Percentiles rank a stretch among this genome's conserved stretches.
Evolutionary conservation across 2,797 vertebrate species (phyloP).

Genomic region (Odontamblyopus rebecca): DNA sequence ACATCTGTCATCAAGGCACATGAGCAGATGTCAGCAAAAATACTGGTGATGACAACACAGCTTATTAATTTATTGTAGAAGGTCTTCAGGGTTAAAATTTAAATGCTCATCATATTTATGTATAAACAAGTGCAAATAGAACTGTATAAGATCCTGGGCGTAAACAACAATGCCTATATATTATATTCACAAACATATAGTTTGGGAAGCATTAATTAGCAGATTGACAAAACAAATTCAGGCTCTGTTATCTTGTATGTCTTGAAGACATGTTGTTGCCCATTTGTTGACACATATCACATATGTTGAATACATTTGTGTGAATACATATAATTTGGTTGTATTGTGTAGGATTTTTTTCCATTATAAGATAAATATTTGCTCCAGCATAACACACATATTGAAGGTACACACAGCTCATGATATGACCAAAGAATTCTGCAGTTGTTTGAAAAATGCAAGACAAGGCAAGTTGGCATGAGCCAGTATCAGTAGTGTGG

Average conservation of each 20-base stretch:
- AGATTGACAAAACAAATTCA: no score
- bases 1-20: neutral
- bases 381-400: neutral
- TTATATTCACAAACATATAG: no score
- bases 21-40: neutral
- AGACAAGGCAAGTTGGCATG: constrained; percentile 50
- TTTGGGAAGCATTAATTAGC: no score
- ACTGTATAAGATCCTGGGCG: no score
- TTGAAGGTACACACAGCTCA: constrained; percentile 25
- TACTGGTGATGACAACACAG: neutral
- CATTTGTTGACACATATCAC: no score
- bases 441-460: constrained; percentile 60
- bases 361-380: neutral
- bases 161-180: no score
- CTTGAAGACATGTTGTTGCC: no score
- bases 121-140: neutral
- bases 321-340: neutral
- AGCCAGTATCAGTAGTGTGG: constrained; percentile 43
- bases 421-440: constrained; percentile 52
- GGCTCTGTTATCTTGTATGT: no score
- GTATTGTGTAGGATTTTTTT: neutral
- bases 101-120: neutral
- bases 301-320: no score
- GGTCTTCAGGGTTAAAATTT: no score
- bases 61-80: no score